Conservation (phyloP, 2,797 vertebrate species). For the Pantherophis alleghaniensis region DNA sequence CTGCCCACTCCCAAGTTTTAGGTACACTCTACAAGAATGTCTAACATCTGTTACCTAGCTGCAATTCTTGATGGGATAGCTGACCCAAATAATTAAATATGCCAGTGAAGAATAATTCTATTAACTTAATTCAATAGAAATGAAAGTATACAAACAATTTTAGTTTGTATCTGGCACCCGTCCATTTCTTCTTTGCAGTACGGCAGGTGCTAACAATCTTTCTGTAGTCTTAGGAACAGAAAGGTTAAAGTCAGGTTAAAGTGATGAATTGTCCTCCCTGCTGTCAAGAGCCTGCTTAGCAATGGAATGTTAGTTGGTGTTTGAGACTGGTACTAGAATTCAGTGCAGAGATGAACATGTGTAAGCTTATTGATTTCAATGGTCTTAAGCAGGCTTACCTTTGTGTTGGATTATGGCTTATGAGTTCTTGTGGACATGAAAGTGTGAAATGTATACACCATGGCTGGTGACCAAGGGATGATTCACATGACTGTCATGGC, state of each 20-base stretch:
- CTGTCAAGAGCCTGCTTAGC: not conserved
- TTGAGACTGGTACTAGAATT: not conserved
- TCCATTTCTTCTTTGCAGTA: not conserved
- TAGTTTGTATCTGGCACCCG: not conserved
- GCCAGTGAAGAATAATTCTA: not conserved
- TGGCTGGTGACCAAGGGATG: not conserved
- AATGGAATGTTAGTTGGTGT: not conserved
- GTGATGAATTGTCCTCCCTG: not conserved
- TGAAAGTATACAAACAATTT: not conserved
- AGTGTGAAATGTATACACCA: not conserved
- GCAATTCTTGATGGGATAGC: not conserved
- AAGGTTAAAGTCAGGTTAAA: constrained; percentile 7
- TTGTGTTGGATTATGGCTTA: not conserved
- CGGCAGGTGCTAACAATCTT: not conserved
- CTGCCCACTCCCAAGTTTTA: not conserved
- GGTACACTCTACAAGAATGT: not conserved
- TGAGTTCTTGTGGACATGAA: not conserved
- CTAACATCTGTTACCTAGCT: not conserved
- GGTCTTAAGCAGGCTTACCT: not conserved
- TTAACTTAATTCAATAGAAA: not conserved
- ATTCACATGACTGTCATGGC: not conserved
- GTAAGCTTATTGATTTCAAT: not conserved
- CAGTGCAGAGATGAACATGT: not conserved
- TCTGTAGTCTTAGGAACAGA: not conserved
- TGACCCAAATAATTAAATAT: not conserved